Conservation (phyloP, 2,797 vertebrate genomes). For the Scarus forsteni region DNA sequence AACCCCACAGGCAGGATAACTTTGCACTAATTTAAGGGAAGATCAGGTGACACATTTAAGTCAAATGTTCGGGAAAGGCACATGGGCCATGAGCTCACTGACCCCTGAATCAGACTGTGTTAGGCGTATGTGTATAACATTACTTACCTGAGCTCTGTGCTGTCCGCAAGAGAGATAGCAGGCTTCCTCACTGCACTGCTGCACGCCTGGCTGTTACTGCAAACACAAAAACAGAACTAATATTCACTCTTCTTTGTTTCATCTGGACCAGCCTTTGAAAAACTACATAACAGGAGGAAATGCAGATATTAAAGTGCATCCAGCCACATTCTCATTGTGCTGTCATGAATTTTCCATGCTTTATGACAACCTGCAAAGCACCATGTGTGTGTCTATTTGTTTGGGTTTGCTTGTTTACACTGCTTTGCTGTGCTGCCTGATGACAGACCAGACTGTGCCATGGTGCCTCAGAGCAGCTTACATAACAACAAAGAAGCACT, state of each 20-base stretch:
- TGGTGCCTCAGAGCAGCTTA: conserved; percentile 50
- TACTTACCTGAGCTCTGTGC: conserved; percentile 94
- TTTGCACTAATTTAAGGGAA: no score
- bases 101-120: not conserved
- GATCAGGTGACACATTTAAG: no score
- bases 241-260: not conserved
- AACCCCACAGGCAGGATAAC: no score
- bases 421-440: conserved; percentile 14
- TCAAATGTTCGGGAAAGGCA: no score
- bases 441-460: conserved; percentile 29
- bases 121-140: not conserved
- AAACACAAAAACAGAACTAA: conserved; percentile 12
- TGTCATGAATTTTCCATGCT: not conserved
- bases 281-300: not conserved
- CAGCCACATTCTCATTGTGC: not conserved
- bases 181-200: conserved; percentile 94
- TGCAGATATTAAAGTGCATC: not conserved
- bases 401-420: conserved; percentile 14
- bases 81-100: no score
- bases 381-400: conserved; percentile 24
- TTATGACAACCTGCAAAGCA: conserved; percentile 1
- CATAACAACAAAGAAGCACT: conserved; percentile 49
- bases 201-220: conserved; percentile 95
- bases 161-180: conserved; percentile 96
- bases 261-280: not conserved